Base-by-base conservation (phyloP, 2,888 invertebrate genomes). In the Dryobota labecula region DNA sequence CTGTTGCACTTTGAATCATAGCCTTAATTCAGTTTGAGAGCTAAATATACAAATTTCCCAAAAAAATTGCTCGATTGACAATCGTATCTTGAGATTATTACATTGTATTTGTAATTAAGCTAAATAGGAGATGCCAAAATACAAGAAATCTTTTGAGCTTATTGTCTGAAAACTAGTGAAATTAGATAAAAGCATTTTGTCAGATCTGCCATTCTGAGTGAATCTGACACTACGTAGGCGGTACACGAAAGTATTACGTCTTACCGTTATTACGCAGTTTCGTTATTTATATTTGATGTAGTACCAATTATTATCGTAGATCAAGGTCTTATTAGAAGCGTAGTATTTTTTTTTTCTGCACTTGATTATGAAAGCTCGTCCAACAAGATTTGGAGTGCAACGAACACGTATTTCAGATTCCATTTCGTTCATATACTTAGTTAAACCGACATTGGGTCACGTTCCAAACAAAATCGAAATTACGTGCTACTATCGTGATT, bases 241-340 rank as follows among this genome's bases (percentile, higher is more conserved):
- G 33, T 15, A 60, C 41, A 53, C 54, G 6, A 60, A 56, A 65
- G 20, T 63, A 76, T 65, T 80, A 64, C 70, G 79, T 60, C 24
- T 57, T 65, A 11, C n/a, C 11, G 56, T n/a, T 80, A 80, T 69
- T 80, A 80, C 79, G 79, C 72, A 76, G 76, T 80, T 71, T 53
- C 27, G 51, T 63, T 51, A 36, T 66, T 78, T 57, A 54, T 54
- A 30, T 64, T 72, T 66, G 36, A 54, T 63, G 49, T 78, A 54
- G 57, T 57, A 51, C 24, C 27, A 43, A 57, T 66, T 36, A 51
- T 24, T 51, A 36, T 15, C 54, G 41, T 49, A 30, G n/a, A 65
- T 45, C 66, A 74, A 74, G 74, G 65, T 15, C 49, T 38, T n/a
- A 36, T 33, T 27, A 27, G 15, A 51, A 45, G 20, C 5, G 6